Percentiles rank a stretch among this genome's conserved stretches.
These are phyloP conservation scores for Myzus persicae DNA, from an alignment of 1,140 invertebrate species.

Conservation along the genomic window DNA sequence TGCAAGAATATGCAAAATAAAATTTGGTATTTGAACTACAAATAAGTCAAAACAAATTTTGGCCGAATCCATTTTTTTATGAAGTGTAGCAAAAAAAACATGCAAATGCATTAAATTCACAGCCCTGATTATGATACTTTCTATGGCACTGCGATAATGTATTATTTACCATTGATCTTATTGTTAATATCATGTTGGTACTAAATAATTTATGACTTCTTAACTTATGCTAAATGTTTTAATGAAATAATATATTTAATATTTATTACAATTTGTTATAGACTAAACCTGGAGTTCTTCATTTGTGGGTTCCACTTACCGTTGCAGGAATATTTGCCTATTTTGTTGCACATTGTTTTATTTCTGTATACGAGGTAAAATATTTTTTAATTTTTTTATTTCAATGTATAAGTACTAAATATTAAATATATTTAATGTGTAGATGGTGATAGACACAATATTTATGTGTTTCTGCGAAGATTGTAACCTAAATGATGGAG, in stretches of 20 bases:
- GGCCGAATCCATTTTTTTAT: too few species aligned
- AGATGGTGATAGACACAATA: slow-evolving; percentile 86
- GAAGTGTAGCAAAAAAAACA: too few species aligned
- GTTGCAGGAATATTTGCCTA: slow-evolving; percentile 75
- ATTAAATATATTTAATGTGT: slow-evolving; percentile 52
- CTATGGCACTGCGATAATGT: too few species aligned
- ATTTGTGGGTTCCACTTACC: slow-evolving; percentile 74
- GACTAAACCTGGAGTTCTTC: slow-evolving; percentile 71
- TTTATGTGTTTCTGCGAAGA: slow-evolving; percentile 87
- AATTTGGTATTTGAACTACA: too few species aligned
- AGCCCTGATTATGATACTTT: too few species aligned
- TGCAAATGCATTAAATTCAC: too few species aligned
- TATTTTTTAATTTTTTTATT: background rate
- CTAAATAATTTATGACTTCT: background rate
- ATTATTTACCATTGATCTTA: too few species aligned
- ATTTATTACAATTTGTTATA: slow-evolving; percentile 61
- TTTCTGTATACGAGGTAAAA: slow-evolving; percentile 80
- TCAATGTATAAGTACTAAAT: background rate
- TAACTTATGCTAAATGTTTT: background rate
- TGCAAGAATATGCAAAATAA: too few species aligned
- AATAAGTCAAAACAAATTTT: too few species aligned
- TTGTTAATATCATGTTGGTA: background rate
- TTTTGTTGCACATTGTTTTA: slow-evolving; percentile 77
- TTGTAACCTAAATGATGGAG: slow-evolving; percentile 77
- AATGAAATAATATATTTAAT: background rate